Evolutionary conservation across 2,797 vertebrate genomes (phyloP), one percentile per base, ranked within the genome.

Genomic region (Poeciliopsis presidionis): DNA sequence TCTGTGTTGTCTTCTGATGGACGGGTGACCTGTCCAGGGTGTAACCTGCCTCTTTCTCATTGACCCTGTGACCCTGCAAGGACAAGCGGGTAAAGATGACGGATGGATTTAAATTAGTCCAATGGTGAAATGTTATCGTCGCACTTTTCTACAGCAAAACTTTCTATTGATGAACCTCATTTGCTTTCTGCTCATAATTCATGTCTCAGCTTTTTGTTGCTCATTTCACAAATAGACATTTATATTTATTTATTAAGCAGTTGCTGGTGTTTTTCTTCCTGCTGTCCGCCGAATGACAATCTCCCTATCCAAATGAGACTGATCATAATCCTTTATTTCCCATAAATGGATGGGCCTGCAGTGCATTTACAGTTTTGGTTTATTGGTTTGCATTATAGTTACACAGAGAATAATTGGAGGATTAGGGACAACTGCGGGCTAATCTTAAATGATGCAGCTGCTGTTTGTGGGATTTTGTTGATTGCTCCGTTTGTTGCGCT

Each of bases 371-470:
- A 47, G 43, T 72, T 72, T 72, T 9, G 20, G 28, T 67, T 73
- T 63, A 45, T 73, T 33, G 47, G 4, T 72, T 47, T 47, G 28
- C 28, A 47, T 72, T 47, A 72, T 46, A 30, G 45, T 47, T 72
- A 22, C 30, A 49, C 70, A 47, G 43, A 47, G 28, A 72, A 47
- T 49, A 47, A 72, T 46, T 47, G 46, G 45, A 72, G 70, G 70
- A 47, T 72, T 72, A 72, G 43, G n/a, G 7, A 72, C n/a, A 72
- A 72, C 70, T 72, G n/a, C 18, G 6, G 28, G 43, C 45, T 72
- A 72, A 72, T 72, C 70, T 47, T 72, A 72, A 72, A 72, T 30
- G 28, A 72, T 49, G 70, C 70, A 72, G 45, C 46, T 72, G 70
- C n/a, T 49, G 70, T 72, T 47, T 49, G 70, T 49, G 28, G 70